Evolutionary conservation across 2,888 invertebrate species (phyloP).

Genomic region (Callimorpha dominula): DNA sequence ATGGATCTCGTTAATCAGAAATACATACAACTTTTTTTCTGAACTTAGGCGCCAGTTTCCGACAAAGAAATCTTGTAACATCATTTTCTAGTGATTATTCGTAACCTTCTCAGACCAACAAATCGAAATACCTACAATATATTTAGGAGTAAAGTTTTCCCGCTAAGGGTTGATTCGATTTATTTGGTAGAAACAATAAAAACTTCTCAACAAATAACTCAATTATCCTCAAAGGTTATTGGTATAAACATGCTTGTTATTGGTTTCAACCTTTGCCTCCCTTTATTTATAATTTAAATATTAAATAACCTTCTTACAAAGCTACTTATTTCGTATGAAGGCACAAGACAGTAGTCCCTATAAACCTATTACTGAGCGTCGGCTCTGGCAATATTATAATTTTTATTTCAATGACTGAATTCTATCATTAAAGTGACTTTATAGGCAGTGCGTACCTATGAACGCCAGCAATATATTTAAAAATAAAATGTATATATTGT

Average conservation of each 20-base stretch:
- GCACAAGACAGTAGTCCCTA: background rate
- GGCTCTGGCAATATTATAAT: background rate
- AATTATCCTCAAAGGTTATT: conserved; percentile 17
- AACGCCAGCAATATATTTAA: no score
- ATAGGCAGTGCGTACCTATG: no score
- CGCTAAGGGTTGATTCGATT: background rate
- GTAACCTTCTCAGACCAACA: no score
- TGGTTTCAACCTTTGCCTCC: conserved; percentile 11
- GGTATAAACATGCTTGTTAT: conserved; percentile 27
- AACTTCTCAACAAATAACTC: conserved; percentile 22
- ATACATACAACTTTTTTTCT: no score
- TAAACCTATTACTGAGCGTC: background rate
- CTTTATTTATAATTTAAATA: background rate
- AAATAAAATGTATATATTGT: no score
- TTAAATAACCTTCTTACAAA: background rate
- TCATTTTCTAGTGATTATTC: no score
- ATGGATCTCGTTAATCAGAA: no score
- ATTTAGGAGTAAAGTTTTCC: background rate
- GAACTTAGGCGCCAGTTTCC: no score
- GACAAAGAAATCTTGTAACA: no score
- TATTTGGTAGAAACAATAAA: conserved; percentile 5
- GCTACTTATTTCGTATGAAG: background rate
- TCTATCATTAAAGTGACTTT: no score
- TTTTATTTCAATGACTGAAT: background rate
- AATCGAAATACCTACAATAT: background rate